These are phyloP conservation scores for Tipula unca DNA, from an alignment of 2,888 invertebrate genomes.

Conservation along the genomic window DNA sequence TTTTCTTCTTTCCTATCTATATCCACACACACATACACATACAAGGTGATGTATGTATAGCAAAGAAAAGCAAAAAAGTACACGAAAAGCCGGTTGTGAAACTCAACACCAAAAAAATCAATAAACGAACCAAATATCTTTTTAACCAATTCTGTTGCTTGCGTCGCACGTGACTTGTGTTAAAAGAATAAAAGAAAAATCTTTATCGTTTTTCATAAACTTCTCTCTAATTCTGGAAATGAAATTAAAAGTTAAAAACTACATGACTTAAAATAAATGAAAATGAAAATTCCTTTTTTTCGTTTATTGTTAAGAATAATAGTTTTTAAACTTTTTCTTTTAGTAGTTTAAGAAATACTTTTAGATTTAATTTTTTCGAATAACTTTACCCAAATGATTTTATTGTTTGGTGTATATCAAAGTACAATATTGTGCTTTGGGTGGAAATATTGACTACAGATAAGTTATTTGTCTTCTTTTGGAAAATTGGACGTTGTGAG, in stretches of 20 bases:
- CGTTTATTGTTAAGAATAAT: not conserved
- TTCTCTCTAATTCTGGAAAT: not conserved
- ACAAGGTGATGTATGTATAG: not conserved
- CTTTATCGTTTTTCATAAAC: not conserved
- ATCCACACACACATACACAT: not conserved
- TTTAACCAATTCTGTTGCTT: not conserved
- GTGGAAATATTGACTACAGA: not conserved
- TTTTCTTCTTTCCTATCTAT: not conserved
- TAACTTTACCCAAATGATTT: not conserved
- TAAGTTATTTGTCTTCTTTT: not conserved
- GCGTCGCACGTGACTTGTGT: not conserved
- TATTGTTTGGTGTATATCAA: not conserved
- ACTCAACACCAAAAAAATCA: not conserved
- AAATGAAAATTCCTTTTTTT: not conserved
- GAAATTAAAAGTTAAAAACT: not conserved
- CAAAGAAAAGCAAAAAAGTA: not conserved
- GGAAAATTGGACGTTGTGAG: not conserved
- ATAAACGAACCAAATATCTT: not conserved
- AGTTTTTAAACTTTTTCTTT: not conserved
- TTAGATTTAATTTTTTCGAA: not conserved
- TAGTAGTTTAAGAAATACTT: not conserved
- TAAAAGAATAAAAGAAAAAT: not conserved
- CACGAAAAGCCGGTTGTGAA: slow-evolving; percentile 2
- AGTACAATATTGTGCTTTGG: not conserved
- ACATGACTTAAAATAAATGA: not conserved